phyloP scores from a whole-genome alignment of 1,140 invertebrate genomes.

The Pseudomyrmex gracilis region DNA sequence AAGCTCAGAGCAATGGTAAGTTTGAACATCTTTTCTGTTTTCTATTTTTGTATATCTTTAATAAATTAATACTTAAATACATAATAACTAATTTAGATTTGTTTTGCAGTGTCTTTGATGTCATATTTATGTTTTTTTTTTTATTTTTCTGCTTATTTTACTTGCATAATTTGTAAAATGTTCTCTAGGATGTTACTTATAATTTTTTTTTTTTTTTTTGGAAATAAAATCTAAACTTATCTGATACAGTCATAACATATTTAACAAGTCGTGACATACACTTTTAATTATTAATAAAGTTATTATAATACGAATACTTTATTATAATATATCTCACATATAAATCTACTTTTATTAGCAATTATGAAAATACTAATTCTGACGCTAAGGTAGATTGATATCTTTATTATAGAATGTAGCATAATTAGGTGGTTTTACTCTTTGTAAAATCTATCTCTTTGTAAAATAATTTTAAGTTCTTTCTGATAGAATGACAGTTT shows the following conservation, averaged over 20 bases:
- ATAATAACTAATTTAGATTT: not conserved
- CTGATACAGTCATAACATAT: too few relatives aligned
- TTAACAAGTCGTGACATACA: too few relatives aligned
- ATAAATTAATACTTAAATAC: too few relatives aligned
- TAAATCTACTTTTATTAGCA: too few relatives aligned
- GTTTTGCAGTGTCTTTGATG: not conserved
- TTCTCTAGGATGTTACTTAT: not conserved
- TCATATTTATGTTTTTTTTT: not conserved
- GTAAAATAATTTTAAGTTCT: not conserved
- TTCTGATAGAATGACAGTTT: not conserved
- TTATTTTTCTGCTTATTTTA: not conserved
- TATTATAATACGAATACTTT: too few relatives aligned
- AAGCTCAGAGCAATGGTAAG: slow-evolving; percentile 5
- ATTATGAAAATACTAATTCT: not conserved
- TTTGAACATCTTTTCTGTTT: not conserved
- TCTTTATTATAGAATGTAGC: not conserved
- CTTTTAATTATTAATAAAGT: too few relatives aligned
- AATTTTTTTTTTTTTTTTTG: too few relatives aligned
- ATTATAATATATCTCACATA: too few relatives aligned
- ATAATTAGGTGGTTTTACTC: not conserved
- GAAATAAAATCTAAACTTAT: too few relatives aligned
- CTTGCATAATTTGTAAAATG: not conserved
- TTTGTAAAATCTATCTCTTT: not conserved
- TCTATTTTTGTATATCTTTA: too few relatives aligned
- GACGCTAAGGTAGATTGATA: not conserved